phyloP scores from a whole-genome alignment of 2,113 vertebrate species.

The Corythaixoides concolor region DNA sequence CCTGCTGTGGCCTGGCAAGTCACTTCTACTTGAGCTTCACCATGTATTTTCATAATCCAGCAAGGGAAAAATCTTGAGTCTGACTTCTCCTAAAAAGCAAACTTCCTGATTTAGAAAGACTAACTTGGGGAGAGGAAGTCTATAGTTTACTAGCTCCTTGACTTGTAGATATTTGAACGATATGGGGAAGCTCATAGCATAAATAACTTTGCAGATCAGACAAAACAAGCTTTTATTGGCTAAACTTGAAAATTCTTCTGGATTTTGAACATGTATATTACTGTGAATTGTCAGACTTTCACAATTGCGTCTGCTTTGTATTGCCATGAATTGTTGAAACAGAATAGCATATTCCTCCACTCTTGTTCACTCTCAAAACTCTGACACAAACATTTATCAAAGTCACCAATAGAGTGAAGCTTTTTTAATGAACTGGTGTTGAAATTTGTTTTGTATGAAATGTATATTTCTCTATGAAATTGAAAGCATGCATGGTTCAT shows the following conservation, averaged over 20 bases:
- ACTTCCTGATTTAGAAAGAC: neutral
- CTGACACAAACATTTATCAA: neutral
- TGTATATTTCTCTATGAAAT: neutral
- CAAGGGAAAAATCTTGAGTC: neutral
- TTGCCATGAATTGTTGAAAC: neutral
- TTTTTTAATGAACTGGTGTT: neutral
- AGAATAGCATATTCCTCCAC: neutral
- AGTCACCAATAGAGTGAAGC: neutral
- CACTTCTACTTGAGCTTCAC: neutral
- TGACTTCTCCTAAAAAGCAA: neutral
- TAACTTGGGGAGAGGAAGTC: neutral
- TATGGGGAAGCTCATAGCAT: neutral
- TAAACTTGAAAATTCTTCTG: neutral
- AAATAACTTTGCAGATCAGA: neutral
- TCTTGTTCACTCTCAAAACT: neutral
- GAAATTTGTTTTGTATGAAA: neutral
- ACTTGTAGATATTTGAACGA: neutral
- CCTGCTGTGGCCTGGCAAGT: neutral
- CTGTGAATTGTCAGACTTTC: neutral
- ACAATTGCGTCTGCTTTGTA: neutral
- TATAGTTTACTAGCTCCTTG: neutral
- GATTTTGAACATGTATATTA: neutral
- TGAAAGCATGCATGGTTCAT: neutral
- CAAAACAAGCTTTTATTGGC: neutral
- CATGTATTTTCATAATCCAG: neutral